Conservation (phyloP, 2,797 vertebrate genomes). For the Synanceia verrucosa region DNA sequence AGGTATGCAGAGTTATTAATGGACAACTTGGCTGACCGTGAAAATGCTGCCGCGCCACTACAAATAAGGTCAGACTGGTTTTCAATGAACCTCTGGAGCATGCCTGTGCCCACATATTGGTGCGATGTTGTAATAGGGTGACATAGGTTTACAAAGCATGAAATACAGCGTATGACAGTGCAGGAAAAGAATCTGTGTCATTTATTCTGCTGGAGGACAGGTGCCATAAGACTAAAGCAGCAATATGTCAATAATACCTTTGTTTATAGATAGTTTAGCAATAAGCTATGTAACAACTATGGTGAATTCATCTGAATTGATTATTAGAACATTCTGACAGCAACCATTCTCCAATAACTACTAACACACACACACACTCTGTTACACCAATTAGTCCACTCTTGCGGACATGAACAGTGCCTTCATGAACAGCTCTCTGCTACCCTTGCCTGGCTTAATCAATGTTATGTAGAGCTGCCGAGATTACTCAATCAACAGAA, state of each 20-base stretch:
- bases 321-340: background rate
- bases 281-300: background rate
- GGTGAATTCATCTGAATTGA: background rate
- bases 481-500: background rate
- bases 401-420: background rate
- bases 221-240: background rate
- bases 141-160: constrained; percentile 1
- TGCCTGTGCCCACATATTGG: constrained; percentile 23
- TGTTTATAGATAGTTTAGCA: background rate
- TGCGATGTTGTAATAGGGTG: constrained; percentile 23
- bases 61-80: constrained; percentile 60
- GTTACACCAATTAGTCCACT: background rate
- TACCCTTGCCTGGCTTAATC: background rate
- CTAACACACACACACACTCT: no score
- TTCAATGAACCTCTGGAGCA: constrained; percentile 43
- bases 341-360: background rate
- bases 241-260: background rate
- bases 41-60: constrained; percentile 35
- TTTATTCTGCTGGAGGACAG: background rate
- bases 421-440: background rate
- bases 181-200: background rate
- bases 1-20: constrained; percentile 56
- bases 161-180: background rate
- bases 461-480: background rate
- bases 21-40: constrained; percentile 49